Conservation (phyloP, 2,113 vertebrate genomes). For the Trogon melanurus region DNA sequence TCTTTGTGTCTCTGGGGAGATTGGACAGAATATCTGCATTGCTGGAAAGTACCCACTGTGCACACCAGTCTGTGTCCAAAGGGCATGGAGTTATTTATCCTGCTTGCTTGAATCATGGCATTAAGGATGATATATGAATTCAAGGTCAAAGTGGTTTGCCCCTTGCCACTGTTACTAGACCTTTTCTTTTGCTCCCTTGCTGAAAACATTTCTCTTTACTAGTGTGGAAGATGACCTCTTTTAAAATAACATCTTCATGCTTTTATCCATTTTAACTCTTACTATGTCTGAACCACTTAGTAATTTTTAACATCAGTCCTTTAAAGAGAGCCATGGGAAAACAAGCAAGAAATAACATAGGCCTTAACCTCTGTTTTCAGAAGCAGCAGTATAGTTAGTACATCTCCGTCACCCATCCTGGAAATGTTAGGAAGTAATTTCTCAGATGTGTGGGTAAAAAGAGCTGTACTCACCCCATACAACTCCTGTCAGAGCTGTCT, state of each 20-base stretch:
- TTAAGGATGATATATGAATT: conserved; percentile 15
- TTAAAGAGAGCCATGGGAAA: background rate
- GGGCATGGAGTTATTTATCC: conserved; percentile 38
- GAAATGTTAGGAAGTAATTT: background rate
- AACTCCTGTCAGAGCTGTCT: background rate
- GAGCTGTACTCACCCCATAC: background rate
- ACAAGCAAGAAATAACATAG: background rate
- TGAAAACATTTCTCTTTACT: background rate
- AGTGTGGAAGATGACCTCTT: background rate
- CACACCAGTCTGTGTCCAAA: conserved; percentile 18
- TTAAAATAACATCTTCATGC: background rate
- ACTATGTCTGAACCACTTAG: background rate
- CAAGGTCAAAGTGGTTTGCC: conserved; percentile 8
- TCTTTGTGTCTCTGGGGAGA: conserved; percentile 2
- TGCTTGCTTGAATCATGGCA: conserved; percentile 1
- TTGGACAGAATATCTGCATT: background rate
- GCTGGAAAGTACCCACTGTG: background rate
- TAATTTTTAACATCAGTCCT: background rate
- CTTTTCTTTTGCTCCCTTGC: background rate
- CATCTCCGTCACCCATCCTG: background rate
- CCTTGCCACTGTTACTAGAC: background rate
- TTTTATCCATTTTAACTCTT: background rate
- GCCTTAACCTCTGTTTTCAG: background rate
- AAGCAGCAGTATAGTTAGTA: background rate
- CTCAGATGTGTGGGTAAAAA: background rate